phyloP scores from a whole-genome alignment of 2,797 vertebrate genomes.

The Neopelma chrysocephalum region DNA sequence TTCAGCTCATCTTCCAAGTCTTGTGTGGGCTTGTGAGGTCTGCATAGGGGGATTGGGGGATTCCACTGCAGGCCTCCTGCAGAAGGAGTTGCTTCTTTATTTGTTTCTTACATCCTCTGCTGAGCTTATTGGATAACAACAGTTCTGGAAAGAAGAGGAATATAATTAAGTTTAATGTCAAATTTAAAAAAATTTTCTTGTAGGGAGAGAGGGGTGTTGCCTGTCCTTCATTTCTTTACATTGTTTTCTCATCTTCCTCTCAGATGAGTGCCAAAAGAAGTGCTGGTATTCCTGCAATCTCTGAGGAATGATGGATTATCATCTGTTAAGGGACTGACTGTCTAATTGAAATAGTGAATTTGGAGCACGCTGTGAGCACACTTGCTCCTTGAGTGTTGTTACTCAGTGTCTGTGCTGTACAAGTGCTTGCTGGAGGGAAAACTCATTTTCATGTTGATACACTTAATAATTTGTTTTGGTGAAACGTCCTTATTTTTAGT shows the following conservation, averaged over 20 bases:
- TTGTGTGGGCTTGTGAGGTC: neutral
- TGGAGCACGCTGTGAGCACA: neutral
- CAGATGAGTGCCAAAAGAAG: neutral
- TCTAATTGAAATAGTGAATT: neutral
- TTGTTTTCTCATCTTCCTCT: neutral
- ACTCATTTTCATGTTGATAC: neutral
- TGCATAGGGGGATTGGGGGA: rapidly evolving
- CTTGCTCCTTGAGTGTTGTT: neutral
- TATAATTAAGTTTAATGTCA: neutral
- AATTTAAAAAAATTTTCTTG: neutral
- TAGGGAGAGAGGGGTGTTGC: rapidly evolving
- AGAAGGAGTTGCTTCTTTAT: neutral
- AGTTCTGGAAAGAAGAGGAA: neutral
- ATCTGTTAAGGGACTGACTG: neutral
- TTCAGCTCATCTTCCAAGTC: neutral
- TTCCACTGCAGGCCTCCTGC: neutral
- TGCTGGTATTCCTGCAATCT: neutral
- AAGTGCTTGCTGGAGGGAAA: neutral
- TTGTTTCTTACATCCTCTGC: neutral
- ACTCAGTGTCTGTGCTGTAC: neutral
- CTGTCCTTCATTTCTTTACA: neutral
- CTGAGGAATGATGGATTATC: neutral
- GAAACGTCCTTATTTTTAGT: neutral
- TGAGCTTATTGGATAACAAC: neutral
- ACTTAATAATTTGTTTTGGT: neutral